A percentile compares a stretch with the other conserved stretches of the same genome.
These are phyloP conservation scores for Eumeta japonica DNA, from an alignment of 1,140 invertebrate species.

Conservation along the genomic window DNA sequence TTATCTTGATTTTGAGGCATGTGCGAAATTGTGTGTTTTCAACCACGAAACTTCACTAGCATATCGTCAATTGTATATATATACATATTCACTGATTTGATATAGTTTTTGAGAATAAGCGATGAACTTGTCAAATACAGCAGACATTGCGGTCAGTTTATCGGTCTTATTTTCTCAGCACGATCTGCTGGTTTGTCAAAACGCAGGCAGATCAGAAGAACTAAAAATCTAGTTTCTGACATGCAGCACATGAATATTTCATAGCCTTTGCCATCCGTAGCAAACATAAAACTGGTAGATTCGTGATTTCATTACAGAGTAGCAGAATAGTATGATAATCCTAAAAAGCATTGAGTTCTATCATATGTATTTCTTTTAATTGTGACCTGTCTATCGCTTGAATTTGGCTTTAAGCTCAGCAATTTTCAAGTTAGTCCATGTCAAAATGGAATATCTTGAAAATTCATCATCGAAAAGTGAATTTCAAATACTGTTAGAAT, in stretches of 20 bases:
- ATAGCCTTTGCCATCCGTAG: constrained; percentile 12
- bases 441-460: too few relatives aligned
- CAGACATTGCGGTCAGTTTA: constrained; percentile 2
- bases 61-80: constrained; percentile 42
- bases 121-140: constrained; percentile 4
- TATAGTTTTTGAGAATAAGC: not conserved
- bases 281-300: too few relatives aligned
- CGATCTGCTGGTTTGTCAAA: not conserved
- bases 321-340: too few relatives aligned
- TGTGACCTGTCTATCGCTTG: too few relatives aligned
- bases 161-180: constrained; percentile 4
- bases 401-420: too few relatives aligned
- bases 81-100: constrained; percentile 6
- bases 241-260: constrained; percentile 13
- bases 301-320: too few relatives aligned
- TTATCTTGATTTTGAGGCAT: constrained; percentile 48
- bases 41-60: constrained; percentile 28
- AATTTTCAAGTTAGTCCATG: too few relatives aligned
- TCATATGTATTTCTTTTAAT: too few relatives aligned
- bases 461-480: too few relatives aligned
- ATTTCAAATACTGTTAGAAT: not conserved
- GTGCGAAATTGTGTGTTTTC: constrained; percentile 37
- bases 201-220: constrained; percentile 7
- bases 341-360: too few relatives aligned
- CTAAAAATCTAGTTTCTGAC: constrained; percentile 8